Base-by-base conservation (phyloP, 1,140 invertebrate genomes). In the Caenorhabditis latens region DNA sequence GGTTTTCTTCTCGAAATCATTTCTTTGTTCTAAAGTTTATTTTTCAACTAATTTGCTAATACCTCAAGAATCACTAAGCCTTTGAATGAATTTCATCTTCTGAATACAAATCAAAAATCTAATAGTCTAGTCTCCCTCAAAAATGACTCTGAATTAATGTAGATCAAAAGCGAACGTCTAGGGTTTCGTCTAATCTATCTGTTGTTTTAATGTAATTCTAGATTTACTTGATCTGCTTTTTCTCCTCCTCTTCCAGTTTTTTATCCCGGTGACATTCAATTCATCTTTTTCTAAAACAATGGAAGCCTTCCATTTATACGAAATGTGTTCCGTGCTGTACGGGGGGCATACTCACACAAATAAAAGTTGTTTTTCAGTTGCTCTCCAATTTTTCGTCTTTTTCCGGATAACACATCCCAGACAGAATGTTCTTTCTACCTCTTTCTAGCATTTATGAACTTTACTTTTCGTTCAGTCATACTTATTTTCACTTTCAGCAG, bases 251-350 rank as follows among this genome's bases (percentile, higher is more conserved):
- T 32, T 32, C 32, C 32, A 32, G 32, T 32, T 58, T 21, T 40
- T 32, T 65, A 9, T 40, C 32, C 32, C 61, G 32, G n/a, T 65
- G 61, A 65, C 61, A 65, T 65, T 65, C 61, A 65, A 32, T 65
- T 65, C 61, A 65, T 65, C 32, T 40, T 42, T 65, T 40, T 40
- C 11, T 65, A 65, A 65, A 65, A 65, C 61, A 65, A 65, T 65
- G 11, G 61, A 65, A 65, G 61, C 61, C 61, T 65, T 42, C 61
- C 61, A 65, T 40, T 40, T 65, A 16, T 65, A 65, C 24, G 16
- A 65, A 65, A 65, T 65, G 61, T 65, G 61, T 65, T 65, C 61
- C 61, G 3, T 65, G 11, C n/a, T 0, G 50, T 8, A 19, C 57
- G 21, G 19, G n/a, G 13, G 32, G 32, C 32, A 32, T 32, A 32